Base-by-base conservation (phyloP, 1,140 invertebrate species). In the Geopemphigus sp. region DNA sequence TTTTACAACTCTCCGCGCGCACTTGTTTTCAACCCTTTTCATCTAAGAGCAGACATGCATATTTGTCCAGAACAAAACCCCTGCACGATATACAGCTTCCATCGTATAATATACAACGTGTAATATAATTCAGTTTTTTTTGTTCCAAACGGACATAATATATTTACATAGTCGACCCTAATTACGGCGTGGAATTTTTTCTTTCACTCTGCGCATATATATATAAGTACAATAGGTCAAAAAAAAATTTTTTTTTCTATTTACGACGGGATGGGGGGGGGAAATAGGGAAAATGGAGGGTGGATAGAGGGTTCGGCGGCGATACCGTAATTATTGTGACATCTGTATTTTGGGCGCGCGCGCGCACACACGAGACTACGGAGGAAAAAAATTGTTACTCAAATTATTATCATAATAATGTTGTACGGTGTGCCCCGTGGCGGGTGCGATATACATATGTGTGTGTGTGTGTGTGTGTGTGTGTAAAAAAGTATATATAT, bases 261-360 rank as follows among this genome's bases (percentile, higher is more conserved):
- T 17, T 32, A 26, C 24, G 26, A 61, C 29, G 11, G 10, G n/a
- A 5, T 53, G 14, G 39, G 14, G 24, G 39, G 57, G 22, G 32
- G 32, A 39, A 39, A 39, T 8, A 8, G 32, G 32, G 32, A 39
- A 39, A 39, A 39, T 3, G 32, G 32, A 39, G 32, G 32, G 32
- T 39, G 32, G 32, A 39, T 8, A 8, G 19, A 26, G 57, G 57
- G 74, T 57, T 63, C 45, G 17, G 12, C 39, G 15, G 10, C 22
- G 53, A 61, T 61, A 61, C 74, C 74, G 74, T 78, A 47, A 78
- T 61, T 63, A 54, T 78, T 78, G 74, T 78, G 74, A 78, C 74
- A 78, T 78, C 74, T 78, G 57, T 78, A 78, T 78, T 61, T 78
- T 26, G 24, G n/a, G 32, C 57, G 39, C 74, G n/a, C 19, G 26